Evolutionary conservation across 2,113 vertebrate genomes (phyloP).

Genomic region (Sphyrna mokarran): DNA sequence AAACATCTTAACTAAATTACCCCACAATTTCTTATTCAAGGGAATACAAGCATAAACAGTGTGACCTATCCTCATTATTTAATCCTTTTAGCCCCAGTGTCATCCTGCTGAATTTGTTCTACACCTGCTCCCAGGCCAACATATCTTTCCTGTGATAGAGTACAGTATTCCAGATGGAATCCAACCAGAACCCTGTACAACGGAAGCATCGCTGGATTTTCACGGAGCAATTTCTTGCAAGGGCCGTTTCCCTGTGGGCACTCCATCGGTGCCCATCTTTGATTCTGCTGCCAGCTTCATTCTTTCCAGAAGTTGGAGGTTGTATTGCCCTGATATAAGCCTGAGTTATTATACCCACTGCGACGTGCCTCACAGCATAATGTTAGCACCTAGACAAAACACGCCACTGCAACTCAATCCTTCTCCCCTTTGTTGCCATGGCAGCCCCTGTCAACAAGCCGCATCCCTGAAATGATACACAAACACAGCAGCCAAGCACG

Average conservation of each 20-base stretch:
- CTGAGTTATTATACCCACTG: not conserved
- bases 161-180: not conserved
- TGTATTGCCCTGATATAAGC: too few relatives aligned
- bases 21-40: not conserved
- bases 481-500: not conserved
- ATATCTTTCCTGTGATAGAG: not conserved
- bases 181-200: not conserved
- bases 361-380: not conserved
- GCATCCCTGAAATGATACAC: not conserved
- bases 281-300: not conserved
- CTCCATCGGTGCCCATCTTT: not conserved
- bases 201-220: not conserved
- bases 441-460: not conserved
- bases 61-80: not conserved
- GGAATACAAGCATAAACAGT: not conserved
- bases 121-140: not conserved
- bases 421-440: not conserved
- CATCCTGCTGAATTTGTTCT: not conserved
- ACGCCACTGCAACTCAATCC: not conserved
- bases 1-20: not conserved
- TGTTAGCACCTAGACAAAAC: not conserved
- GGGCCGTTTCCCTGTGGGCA: not conserved
- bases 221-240: not conserved
- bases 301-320: not conserved
- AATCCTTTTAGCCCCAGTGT: not conserved